Base-by-base conservation (phyloP, 2,888 invertebrate species). In the Mermis nigrescens region DNA sequence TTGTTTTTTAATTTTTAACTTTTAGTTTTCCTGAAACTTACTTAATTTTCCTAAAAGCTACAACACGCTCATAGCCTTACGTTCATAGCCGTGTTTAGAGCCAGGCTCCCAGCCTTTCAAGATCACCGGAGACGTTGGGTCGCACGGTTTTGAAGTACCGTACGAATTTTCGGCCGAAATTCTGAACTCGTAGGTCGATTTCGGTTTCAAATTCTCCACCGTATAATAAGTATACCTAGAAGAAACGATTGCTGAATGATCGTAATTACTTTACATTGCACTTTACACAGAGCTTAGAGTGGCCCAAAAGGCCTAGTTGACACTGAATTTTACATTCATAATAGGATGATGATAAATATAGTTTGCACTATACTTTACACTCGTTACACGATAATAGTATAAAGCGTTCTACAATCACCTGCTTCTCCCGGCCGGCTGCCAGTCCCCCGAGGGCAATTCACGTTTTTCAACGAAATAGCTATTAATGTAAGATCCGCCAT, bases 151-250 rank as follows among this genome's bases (percentile, higher is more conserved):
- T 24, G 92, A 92, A 54, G 90, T 80, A 2, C 99, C 98, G 75
- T 98, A 95, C 63, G 95, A 86, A 75, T 99, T 99, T 77, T 95
- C 95, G 1, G 98, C 98, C 73, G 85, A 87, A 4, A 95, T 83
- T 63, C 98, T 80, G 81, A 99, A 98, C 74, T 95, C 89, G 76
- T 98, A 99, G 73, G 90, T 86, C 68, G 91, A 89, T 66, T 86
- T 88, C 0, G 89, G 83, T 55, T 85, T 83, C 22, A 68, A 61
- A 22, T 64, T 62, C 60, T 70, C 70, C 31, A 70, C 64, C 15
- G 70, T 70, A 27, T 67, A 61, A 62, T 69, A 71, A 51, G 68
- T 66, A 55, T 57, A 69, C 32, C 72, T 57, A 26, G 19, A 31
- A 7, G 12, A 19, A 19, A 38, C 19, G 19, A 38, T 12, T 38